Conservation (phyloP, 2,113 vertebrate genomes). For the Leuciscus idus region DNA sequence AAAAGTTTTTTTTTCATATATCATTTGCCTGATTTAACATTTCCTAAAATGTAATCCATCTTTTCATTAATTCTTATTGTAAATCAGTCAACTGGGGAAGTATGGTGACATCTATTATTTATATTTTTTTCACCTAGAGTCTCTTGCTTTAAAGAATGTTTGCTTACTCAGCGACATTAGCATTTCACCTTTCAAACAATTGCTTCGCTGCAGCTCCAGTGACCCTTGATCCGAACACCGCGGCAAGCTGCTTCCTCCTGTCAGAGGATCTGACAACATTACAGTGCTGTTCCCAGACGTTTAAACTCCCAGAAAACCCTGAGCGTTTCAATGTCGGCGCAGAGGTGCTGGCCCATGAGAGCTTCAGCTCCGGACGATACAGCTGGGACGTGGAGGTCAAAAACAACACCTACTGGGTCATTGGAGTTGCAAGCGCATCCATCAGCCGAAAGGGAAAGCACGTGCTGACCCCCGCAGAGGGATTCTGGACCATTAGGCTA, state of each 20-base stretch:
- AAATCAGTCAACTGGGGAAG: no score
- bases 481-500: slow-evolving; percentile 80
- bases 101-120: no score
- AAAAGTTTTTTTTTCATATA: no score
- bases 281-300: slow-evolving; percentile 71
- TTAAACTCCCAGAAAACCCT: slow-evolving; percentile 77
- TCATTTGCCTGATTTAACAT: no score
- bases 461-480: slow-evolving; percentile 76
- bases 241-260: slow-evolving; percentile 76
- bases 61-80: no score
- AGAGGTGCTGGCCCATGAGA: slow-evolving; percentile 74
- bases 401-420: slow-evolving; percentile 79
- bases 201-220: slow-evolving; percentile 68
- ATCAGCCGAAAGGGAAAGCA: slow-evolving; percentile 79
- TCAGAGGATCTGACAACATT: slow-evolving; percentile 74
- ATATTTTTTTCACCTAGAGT: no score
- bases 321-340: slow-evolving; percentile 79
- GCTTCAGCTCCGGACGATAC: slow-evolving; percentile 71
- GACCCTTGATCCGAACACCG: slow-evolving; percentile 78
- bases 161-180: not conserved
- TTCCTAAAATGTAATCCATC: no score
- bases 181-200: not conserved
- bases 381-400: slow-evolving; percentile 79
- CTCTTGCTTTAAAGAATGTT: not conserved
- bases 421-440: slow-evolving; percentile 75